These are phyloP conservation scores for Candoia aspera DNA, from an alignment of 2,113 vertebrate species.

Conservation along the genomic window DNA sequence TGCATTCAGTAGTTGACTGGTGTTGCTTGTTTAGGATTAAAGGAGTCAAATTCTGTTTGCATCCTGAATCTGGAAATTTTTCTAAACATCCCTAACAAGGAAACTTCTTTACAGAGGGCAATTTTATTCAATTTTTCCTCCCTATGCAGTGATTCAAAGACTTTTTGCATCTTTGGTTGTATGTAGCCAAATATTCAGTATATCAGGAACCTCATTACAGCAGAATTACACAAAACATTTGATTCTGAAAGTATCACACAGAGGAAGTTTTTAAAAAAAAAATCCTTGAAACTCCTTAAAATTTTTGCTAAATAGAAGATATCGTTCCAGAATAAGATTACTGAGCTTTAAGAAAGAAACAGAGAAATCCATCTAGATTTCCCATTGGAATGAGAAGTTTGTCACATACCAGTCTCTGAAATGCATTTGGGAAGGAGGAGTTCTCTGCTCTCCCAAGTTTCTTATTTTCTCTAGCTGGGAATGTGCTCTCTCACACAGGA, in stretches of 20 bases:
- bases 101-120: background rate
- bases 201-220: background rate
- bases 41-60: background rate
- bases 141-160: background rate
- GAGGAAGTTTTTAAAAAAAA: background rate
- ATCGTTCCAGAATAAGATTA: background rate
- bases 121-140: background rate
- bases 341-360: background rate
- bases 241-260: background rate
- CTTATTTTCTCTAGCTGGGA: background rate
- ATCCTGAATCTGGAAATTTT: background rate
- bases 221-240: background rate
- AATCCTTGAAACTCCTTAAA: background rate
- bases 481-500: background rate
- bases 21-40: conserved; percentile 6
- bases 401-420: background rate
- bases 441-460: background rate
- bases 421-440: background rate
- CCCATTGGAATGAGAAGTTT: background rate
- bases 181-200: background rate
- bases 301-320: background rate
- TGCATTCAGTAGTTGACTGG: background rate
- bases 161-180: background rate
- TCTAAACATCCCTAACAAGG: conserved; percentile 3
- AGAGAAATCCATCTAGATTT: background rate